Evolutionary conservation across 2,888 invertebrate species (phyloP).

Genomic region (Heliconius sara): DNA sequence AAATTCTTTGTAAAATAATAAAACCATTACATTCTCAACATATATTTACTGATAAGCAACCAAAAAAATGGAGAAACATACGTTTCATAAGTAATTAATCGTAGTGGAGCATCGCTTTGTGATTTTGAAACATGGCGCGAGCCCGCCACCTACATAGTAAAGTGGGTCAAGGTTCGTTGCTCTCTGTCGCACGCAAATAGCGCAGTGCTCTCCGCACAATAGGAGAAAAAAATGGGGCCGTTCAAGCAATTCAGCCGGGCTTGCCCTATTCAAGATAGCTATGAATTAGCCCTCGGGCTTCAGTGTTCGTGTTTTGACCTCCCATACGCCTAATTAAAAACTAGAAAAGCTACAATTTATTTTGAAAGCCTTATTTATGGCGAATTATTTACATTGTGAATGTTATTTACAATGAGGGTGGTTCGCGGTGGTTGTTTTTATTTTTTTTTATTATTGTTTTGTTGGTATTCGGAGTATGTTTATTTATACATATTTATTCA

Average conservation of each 20-base stretch:
- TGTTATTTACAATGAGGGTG: not conserved
- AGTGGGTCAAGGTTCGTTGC: constrained; percentile 46
- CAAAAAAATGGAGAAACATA: not conserved
- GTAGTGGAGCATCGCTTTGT: not conserved
- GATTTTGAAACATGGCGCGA: constrained; percentile 53
- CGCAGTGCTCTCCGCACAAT: constrained; percentile 40
- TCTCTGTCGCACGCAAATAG: constrained; percentile 44
- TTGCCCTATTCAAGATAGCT: constrained; percentile 29
- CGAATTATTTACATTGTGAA: constrained; percentile 21
- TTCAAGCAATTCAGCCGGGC: constrained; percentile 33
- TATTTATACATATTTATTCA: not conserved
- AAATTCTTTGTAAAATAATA: not conserved
- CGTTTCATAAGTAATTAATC: not conserved
- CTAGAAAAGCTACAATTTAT: constrained; percentile 14
- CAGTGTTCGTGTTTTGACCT: constrained; percentile 26
- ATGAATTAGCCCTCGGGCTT: constrained; percentile 39
- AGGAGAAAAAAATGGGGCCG: constrained; percentile 37
- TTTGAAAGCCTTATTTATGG: constrained; percentile 1
- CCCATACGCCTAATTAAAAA: constrained; percentile 36
- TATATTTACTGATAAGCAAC: not conserved
- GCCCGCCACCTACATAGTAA: constrained; percentile 41
- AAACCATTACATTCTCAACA: not conserved
- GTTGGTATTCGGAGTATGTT: not conserved
- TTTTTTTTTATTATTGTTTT: not conserved
- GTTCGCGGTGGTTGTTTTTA: not conserved